A percentile compares a stretch with the other conserved stretches of the same genome.
phyloP scores from a whole-genome alignment of 2,797 vertebrate species.

The Tokudaia tokunoshimensis region DNA sequence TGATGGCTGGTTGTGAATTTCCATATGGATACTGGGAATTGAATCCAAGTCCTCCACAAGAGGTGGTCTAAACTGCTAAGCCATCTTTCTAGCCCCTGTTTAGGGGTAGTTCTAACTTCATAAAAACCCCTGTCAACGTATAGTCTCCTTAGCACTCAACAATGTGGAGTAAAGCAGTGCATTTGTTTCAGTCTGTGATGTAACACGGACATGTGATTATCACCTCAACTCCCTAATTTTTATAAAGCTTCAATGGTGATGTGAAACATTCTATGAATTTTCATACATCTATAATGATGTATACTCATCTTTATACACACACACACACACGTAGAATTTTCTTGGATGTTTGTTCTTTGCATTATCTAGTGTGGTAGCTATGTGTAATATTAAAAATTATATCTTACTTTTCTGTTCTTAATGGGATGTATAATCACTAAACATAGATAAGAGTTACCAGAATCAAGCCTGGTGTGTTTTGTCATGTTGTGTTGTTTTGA shows the following conservation, averaged over 20 bases:
- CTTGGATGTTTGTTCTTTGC: constrained; percentile 30
- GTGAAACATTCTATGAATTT: neutral
- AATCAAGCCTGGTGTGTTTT: neutral
- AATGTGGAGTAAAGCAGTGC: neutral
- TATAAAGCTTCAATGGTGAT: neutral
- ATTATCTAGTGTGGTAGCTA: neutral
- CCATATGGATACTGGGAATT: neutral
- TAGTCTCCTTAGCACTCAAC: neutral
- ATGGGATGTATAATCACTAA: neutral
- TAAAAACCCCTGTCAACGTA: neutral
- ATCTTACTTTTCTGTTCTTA: neutral
- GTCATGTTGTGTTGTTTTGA: neutral
- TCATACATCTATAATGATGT: neutral
- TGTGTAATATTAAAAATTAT: neutral
- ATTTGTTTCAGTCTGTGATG: neutral
- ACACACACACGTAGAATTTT: neutral
- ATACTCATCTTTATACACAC: neutral
- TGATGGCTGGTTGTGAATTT: neutral
- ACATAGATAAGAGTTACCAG: neutral
- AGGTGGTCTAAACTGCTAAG: neutral
- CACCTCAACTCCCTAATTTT: neutral
- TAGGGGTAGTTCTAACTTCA: neutral
- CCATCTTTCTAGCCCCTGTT: neutral
- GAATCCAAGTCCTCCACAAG: neutral
- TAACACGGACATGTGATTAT: neutral